Conservation (phyloP, 2,888 invertebrate genomes). For the Tachina fera region DNA sequence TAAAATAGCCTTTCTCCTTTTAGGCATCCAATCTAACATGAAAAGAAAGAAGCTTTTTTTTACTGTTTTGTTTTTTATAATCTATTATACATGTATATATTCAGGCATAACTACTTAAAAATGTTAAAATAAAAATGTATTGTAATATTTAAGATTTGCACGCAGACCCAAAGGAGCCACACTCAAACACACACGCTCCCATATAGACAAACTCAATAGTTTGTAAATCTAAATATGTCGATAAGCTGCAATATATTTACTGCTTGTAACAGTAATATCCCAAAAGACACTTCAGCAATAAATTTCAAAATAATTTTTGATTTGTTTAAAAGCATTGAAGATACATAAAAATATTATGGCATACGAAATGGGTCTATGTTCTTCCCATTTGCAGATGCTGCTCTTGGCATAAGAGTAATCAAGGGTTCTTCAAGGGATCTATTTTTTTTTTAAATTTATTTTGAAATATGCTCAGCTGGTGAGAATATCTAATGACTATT, state of each 20-base stretch:
- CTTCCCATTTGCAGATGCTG: not conserved
- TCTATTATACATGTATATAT: not conserved
- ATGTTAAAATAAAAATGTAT: constrained; percentile 27
- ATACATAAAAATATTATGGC: not conserved
- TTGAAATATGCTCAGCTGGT: not conserved
- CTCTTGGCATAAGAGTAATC: not conserved
- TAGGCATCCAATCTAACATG: not conserved
- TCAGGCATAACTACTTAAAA: not conserved
- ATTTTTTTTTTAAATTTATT: not conserved
- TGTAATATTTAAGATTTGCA: constrained; percentile 35
- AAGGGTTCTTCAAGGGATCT: not conserved
- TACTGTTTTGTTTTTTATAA: constrained; percentile 8
- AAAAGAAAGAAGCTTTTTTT: constrained; percentile 19
- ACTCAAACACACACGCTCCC: not conserved
- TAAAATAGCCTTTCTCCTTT: constrained; percentile 31
- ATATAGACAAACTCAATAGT: constrained; percentile 27
- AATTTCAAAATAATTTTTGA: not conserved
- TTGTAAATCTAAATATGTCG: constrained; percentile 31
- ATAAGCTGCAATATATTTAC: constrained; percentile 31
- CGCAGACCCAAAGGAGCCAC: not conserved
- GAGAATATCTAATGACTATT: not conserved
- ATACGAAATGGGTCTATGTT: not conserved
- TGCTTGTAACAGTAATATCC: not conserved
- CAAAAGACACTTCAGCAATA: constrained; percentile 6
- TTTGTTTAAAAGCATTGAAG: not conserved